Conservation (phyloP, 2,113 vertebrate genomes). For the Calidris pugnax region DNA sequence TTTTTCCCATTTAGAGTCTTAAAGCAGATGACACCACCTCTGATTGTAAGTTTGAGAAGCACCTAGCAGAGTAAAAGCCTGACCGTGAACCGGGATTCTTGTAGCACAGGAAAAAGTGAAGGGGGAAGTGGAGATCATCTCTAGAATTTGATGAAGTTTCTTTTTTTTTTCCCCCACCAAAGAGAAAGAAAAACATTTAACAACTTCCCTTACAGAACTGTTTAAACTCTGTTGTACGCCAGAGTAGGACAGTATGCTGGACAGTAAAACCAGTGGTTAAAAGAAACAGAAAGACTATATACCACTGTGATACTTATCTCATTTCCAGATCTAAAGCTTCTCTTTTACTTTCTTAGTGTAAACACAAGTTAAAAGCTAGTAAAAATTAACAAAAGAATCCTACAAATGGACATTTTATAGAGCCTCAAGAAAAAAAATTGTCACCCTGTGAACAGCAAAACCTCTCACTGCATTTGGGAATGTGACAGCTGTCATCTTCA, state of each 20-base stretch:
- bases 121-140: background rate
- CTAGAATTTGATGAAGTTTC: background rate
- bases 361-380: background rate
- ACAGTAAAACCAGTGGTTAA: background rate
- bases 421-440: background rate
- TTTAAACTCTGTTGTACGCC: background rate
- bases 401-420: background rate
- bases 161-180: too few species aligned
- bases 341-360: background rate
- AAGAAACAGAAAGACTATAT: background rate
- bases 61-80: background rate
- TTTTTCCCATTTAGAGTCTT: background rate
- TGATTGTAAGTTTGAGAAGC: background rate
- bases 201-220: background rate
- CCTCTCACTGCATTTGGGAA: background rate
- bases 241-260: background rate
- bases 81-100: background rate
- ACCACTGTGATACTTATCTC: background rate
- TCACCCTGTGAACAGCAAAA: background rate
- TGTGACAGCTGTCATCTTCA: background rate
- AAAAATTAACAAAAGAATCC: background rate
- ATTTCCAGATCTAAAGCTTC: background rate
- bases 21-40: background rate
- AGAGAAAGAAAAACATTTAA: background rate
- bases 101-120: background rate